Base-by-base conservation (phyloP, 2,797 vertebrate species). In the Melanogrammus aeglefinus region DNA sequence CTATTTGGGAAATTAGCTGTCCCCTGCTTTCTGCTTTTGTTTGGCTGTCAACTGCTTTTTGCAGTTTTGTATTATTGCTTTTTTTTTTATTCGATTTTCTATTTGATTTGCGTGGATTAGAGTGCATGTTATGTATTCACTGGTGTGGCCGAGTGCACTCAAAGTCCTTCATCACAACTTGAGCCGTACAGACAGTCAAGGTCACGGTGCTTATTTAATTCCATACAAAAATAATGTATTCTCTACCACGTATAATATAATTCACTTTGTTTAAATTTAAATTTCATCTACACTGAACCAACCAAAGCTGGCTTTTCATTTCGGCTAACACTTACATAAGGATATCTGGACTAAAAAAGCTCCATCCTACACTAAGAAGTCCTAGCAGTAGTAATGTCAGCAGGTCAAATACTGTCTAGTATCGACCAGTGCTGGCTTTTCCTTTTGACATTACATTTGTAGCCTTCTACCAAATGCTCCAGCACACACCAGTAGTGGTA, bases 81-180 rank as follows among this genome's bases (percentile, higher is more conserved):
- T 73, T 33, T n/a, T n/a, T 72, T 47, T 31, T 29, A 44, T 33
- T 75, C 57, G 16, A 81, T 35, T 27, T 27, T 38, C 12, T 38
- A n/a, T 38, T 38, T 38, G 16, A 21, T 24, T 41, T 73, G n/a
- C 73, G 18, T 74, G 71, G 31, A 21, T 77, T 70, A 31, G 78
- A 86, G 80, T 80, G 79, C 82, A 76, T 86, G 78, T 82, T 87
- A 31, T 69, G 63, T 69, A 69, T 69, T 69, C 27, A 18, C 47
- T 51, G 47, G 16, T 51, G 47, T 18, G 47, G 14, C 14, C 0
- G 47, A 51, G 21, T 57, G 51, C 51, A 57, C 51, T 57, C 51
- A n/a, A 21, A 57, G 51, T 57, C 51, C 51, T 57, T 57, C 21
- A 57, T 21, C 51, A 57, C 51, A 57, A 57, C 51, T 51, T 51